Percentiles rank a stretch among this genome's conserved stretches.
Conservation (phyloP, 92 coral and sea anemone genomes). For the Nematostella vectensis region DNA sequence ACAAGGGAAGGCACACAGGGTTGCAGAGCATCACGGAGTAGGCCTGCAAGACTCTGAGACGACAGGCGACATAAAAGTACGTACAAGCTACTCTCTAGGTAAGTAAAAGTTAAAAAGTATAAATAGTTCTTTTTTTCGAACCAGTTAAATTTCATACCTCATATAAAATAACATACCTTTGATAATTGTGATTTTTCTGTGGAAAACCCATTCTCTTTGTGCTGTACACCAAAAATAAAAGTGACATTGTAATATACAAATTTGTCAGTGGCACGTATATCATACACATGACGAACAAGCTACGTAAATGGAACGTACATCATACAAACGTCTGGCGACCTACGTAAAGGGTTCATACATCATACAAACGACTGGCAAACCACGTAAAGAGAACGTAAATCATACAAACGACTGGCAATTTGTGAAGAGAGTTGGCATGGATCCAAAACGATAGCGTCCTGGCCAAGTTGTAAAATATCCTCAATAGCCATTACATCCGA, state of each 20-base stretch:
- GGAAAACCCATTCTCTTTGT: constrained; percentile 18
- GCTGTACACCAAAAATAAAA: constrained; percentile 9
- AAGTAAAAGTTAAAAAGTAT: not conserved
- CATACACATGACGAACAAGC: no score
- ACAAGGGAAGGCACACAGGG: constrained; percentile 59
- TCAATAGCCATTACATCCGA: constrained; percentile 57
- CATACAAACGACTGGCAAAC: no score
- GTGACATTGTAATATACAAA: not conserved
- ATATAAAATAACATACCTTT: constrained; percentile 13
- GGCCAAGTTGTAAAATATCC: constrained; percentile 69
- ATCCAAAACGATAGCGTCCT: constrained; percentile 66
- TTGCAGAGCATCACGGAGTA: constrained; percentile 45
- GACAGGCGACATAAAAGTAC: not conserved
- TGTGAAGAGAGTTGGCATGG: constrained; percentile 51
- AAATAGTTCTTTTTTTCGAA: no score
- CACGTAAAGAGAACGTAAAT: constrained; percentile 21
- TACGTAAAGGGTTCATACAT: constrained; percentile 26
- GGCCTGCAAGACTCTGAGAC: constrained; percentile 31
- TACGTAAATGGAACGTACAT: constrained; percentile 23
- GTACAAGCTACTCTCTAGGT: not conserved
- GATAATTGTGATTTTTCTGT: constrained; percentile 15
- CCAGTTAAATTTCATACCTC: no score
- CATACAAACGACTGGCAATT: constrained; percentile 60
- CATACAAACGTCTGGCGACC: constrained; percentile 60
- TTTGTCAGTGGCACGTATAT: not conserved